Evolutionary conservation across 2,113 vertebrate species (phyloP).

Genomic region (Notothenia rossii): DNA sequence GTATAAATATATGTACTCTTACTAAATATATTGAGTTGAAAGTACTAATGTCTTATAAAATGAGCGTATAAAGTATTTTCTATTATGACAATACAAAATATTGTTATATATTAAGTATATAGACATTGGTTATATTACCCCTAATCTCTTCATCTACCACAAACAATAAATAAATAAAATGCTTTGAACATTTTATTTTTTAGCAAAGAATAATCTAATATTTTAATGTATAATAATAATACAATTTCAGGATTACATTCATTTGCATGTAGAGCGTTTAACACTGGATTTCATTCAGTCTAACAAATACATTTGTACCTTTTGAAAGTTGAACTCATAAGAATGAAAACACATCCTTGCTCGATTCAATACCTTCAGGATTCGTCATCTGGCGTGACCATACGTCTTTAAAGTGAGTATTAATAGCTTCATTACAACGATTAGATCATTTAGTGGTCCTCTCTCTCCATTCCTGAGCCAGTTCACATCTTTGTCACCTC

Average conservation of each 20-base stretch:
- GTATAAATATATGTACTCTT: too few relatives aligned
- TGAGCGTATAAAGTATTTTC: too few relatives aligned
- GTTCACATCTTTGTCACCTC: background rate
- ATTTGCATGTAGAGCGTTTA: too few relatives aligned
- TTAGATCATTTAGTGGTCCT: background rate
- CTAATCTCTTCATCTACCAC: too few relatives aligned
- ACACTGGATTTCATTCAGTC: too few relatives aligned
- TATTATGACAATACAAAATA: too few relatives aligned
- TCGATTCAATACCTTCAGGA: background rate
- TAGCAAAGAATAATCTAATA: background rate
- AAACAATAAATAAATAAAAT: background rate
- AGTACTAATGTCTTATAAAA: background rate
- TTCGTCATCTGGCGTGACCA: background rate
- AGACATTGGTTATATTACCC: too few relatives aligned
- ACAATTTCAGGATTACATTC: background rate
- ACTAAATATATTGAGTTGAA: background rate
- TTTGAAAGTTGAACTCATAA: too few relatives aligned
- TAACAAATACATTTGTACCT: too few relatives aligned
- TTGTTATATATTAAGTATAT: too few relatives aligned
- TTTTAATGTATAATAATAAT: background rate
- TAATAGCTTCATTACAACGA: background rate
- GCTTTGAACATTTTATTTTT: background rate
- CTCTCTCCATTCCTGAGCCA: background rate
- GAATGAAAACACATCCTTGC: too few relatives aligned
- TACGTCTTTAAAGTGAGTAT: background rate